phyloP scores from a whole-genome alignment of 2,113 vertebrate genomes.

The Pycnonotus jocosus region DNA sequence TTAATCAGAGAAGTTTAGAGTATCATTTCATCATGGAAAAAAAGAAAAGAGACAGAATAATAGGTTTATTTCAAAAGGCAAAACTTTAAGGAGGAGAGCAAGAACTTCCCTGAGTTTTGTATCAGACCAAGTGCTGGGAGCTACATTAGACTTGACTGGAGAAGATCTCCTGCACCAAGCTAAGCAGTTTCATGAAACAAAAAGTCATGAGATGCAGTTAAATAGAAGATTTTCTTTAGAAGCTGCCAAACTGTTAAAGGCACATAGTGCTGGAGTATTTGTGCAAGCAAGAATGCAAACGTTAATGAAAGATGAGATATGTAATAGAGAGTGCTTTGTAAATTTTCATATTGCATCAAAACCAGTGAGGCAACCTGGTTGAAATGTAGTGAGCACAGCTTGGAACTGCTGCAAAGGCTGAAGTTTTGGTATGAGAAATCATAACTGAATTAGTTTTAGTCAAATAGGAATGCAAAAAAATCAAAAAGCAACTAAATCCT shows the following conservation, averaged over 20 bases:
- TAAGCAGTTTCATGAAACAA: background rate
- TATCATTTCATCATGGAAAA: background rate
- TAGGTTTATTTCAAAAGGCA: background rate
- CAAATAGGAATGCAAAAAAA: background rate
- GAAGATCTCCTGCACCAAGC: background rate
- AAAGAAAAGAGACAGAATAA: background rate
- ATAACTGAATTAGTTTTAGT: background rate
- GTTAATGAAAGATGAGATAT: background rate
- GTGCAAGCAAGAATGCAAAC: background rate
- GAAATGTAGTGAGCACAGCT: background rate
- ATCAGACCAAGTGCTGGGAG: background rate
- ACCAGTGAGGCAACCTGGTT: background rate
- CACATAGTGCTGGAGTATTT: background rate
- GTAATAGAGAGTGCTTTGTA: background rate
- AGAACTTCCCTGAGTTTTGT: background rate
- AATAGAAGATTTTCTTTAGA: background rate
- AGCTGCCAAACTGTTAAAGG: background rate
- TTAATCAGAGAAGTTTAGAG: background rate
- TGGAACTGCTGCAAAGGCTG: background rate
- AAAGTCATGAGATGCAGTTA: accelerated
- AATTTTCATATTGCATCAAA: background rate
- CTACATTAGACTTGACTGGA: background rate
- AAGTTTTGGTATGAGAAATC: background rate
- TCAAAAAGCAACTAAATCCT: background rate
- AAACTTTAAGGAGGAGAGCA: background rate